Percentiles rank a stretch among this genome's conserved stretches.
Conservation (phyloP, 2,797 vertebrate species). For the Hipposideros larvatus region DNA sequence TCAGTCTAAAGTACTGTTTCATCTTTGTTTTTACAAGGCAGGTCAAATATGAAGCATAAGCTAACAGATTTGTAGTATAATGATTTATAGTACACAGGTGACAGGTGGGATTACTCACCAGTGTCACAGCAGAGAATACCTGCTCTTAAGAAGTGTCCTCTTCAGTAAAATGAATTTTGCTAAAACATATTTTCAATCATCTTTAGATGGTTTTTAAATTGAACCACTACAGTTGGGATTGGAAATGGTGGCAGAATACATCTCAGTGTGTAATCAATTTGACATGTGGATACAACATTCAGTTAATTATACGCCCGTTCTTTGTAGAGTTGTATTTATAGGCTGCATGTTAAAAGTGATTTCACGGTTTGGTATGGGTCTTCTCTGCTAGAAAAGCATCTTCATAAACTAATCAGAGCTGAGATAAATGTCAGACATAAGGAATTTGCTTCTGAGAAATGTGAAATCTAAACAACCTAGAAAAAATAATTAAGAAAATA, state of each 20-base stretch:
- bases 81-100: constrained; percentile 45
- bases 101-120: constrained; percentile 61
- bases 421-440: constrained; percentile 37
- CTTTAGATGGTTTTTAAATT: constrained; percentile 36
- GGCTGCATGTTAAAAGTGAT: constrained; percentile 34
- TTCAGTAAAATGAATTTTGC: constrained; percentile 62
- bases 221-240: constrained; percentile 21
- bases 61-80: constrained; percentile 26
- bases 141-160: constrained; percentile 65
- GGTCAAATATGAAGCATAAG: constrained; percentile 63
- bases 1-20: not conserved
- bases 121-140: constrained; percentile 72
- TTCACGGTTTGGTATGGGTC: not conserved
- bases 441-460: constrained; percentile 39
- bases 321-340: constrained; percentile 46
- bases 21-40: constrained; percentile 68
- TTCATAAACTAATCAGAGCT: constrained; percentile 34
- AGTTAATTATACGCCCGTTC: constrained; percentile 42
- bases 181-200: constrained; percentile 53
- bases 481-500: constrained; percentile 9
- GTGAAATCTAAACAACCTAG: not conserved
- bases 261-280: constrained; percentile 55
- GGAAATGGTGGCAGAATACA: constrained; percentile 58
- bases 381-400: constrained; percentile 59
- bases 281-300: not conserved